Evolutionary conservation across 92 coral and sea anemone species (phyloP).

Genomic region (Parazoanthus swiftii): DNA sequence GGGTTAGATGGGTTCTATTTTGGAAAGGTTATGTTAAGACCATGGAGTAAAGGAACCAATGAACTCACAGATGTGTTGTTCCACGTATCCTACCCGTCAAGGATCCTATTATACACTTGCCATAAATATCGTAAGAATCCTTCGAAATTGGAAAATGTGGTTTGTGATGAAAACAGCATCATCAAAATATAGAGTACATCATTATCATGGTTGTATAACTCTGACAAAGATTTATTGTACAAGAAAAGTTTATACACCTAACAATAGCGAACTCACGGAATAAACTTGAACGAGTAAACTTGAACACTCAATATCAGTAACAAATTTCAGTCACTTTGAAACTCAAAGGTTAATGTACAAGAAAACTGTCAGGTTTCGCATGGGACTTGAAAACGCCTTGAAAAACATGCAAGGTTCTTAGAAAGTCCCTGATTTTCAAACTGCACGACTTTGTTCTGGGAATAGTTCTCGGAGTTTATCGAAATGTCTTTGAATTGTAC

Average conservation of each 20-base stretch:
- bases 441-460: too few relatives aligned
- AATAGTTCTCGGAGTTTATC: too few relatives aligned
- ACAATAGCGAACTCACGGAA: too few relatives aligned
- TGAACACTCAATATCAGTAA: background rate
- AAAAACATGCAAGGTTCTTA: too few relatives aligned
- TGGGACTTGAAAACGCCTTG: too few relatives aligned
- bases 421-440: too few relatives aligned
- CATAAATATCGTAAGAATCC: background rate
- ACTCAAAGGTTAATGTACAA: background rate
- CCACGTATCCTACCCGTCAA: background rate
- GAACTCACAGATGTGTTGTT: constrained; percentile 19
- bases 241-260: too few relatives aligned
- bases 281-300: background rate
- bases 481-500: too few relatives aligned
- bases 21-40: background rate
- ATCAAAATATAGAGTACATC: background rate
- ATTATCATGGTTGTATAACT: background rate
- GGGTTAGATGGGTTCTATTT: too few relatives aligned
- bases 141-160: background rate
- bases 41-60: background rate
- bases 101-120: background rate
- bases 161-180: background rate
- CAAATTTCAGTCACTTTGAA: background rate
- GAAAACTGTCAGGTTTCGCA: background rate
- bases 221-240: background rate